These are phyloP conservation scores for Poicephalus meyeri DNA, from an alignment of 2,113 vertebrate genomes.

Conservation along the genomic window DNA sequence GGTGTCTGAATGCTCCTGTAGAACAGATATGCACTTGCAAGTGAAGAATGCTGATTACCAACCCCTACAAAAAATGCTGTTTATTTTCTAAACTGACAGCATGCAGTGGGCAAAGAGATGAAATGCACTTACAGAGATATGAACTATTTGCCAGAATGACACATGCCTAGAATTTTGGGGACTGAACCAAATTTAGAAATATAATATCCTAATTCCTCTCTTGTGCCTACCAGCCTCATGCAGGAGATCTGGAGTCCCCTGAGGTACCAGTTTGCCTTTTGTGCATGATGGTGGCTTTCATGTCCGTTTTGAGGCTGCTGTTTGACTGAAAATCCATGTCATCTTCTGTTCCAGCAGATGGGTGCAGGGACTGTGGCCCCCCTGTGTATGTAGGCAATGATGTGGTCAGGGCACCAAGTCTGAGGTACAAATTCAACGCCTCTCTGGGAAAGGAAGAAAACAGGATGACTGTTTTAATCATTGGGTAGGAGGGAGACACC, in stretches of 20 bases:
- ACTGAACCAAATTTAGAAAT: neutral
- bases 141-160: neutral
- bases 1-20: neutral
- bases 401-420: neutral
- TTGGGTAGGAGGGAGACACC: neutral
- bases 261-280: rapidly evolving
- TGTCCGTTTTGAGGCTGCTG: neutral
- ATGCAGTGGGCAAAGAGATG: neutral
- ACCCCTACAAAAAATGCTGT: neutral
- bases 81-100: neutral
- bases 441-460: neutral
- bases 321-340: neutral
- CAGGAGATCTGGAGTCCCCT: neutral
- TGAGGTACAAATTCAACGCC: neutral
- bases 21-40: neutral
- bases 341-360: neutral
- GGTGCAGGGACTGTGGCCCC: too few relatives aligned
- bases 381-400: rapidly evolving
- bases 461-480: neutral
- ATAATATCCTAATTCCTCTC: neutral
- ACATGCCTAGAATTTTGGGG: neutral
- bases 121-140: neutral
- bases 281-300: neutral
- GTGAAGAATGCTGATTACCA: neutral
- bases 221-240: neutral